phyloP scores from a whole-genome alignment of 2,113 vertebrate species.

The Sprattus sprattus region DNA sequence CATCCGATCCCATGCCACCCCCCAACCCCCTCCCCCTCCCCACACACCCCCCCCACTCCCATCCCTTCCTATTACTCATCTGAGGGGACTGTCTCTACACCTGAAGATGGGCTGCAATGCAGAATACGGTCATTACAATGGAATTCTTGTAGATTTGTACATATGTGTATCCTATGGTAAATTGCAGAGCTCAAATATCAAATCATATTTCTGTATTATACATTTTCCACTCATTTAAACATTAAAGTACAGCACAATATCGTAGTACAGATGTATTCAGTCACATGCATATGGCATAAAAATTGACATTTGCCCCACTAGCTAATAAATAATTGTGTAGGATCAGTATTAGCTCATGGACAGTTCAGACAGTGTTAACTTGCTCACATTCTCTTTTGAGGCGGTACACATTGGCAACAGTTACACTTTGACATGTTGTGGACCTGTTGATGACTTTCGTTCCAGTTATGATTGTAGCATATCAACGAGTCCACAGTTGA shows the following conservation, averaged over 20 bases:
- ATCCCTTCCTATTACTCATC: neutral
- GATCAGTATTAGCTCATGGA: neutral
- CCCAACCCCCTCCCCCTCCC: neutral
- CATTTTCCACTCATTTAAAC: neutral
- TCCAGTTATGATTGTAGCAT: neutral
- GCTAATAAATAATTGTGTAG: neutral
- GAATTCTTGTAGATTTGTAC: too few species aligned
- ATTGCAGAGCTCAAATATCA: neutral
- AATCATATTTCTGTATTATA: neutral
- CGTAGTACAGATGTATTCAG: neutral
- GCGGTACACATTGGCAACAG: too few species aligned
- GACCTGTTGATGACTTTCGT: neutral
- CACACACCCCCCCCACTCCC: neutral
- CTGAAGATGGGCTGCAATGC: neutral
- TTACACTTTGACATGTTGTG: neutral
- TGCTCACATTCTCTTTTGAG: too few species aligned
- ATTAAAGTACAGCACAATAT: neutral
- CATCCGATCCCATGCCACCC: neutral
- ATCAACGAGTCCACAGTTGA: neutral
- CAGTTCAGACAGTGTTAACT: too few species aligned
- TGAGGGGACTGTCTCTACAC: neutral
- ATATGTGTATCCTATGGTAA: too few species aligned
- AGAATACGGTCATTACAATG: too few species aligned
- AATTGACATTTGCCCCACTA: neutral
- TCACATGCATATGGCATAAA: neutral